Evolutionary conservation across 2,888 invertebrate genomes (phyloP).

Genomic region (Hanleya hanleyi): DNA sequence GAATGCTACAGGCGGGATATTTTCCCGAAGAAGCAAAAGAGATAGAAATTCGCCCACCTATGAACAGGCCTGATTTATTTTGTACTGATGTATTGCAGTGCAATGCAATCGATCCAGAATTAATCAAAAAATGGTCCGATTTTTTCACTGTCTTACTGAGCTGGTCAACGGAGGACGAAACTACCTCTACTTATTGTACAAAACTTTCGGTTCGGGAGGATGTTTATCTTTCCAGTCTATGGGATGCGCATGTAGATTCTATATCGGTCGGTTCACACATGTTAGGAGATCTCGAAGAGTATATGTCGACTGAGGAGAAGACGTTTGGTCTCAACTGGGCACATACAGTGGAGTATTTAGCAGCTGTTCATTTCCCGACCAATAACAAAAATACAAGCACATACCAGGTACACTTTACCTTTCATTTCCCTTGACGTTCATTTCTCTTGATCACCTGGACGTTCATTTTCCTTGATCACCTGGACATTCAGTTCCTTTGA

Average conservation of each 20-base stretch:
- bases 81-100: background rate
- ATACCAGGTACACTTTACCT: slow-evolving; percentile 29
- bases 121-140: background rate
- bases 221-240: background rate
- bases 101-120: background rate
- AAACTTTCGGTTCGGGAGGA: background rate
- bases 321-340: slow-evolving; percentile 27
- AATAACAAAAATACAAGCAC: slow-evolving; percentile 10
- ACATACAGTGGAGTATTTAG: slow-evolving; percentile 20
- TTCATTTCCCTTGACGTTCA: too few species aligned
- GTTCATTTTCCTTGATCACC: too few species aligned
- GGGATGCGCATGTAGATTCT: background rate
- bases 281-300: background rate
- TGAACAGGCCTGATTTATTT: background rate
- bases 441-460: too few species aligned
- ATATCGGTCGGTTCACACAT: background rate
- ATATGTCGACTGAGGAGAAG: slow-evolving; percentile 12
- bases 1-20: slow-evolving; percentile 13
- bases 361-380: slow-evolving; percentile 16
- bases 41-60: background rate
- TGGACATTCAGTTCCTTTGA: too few species aligned
- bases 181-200: background rate
- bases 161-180: background rate
- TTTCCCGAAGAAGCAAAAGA: background rate
- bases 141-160: background rate